These are phyloP conservation scores for Sternarchorhynchus goeldii DNA, from an alignment of 2,797 vertebrate genomes.

Conservation along the genomic window DNA sequence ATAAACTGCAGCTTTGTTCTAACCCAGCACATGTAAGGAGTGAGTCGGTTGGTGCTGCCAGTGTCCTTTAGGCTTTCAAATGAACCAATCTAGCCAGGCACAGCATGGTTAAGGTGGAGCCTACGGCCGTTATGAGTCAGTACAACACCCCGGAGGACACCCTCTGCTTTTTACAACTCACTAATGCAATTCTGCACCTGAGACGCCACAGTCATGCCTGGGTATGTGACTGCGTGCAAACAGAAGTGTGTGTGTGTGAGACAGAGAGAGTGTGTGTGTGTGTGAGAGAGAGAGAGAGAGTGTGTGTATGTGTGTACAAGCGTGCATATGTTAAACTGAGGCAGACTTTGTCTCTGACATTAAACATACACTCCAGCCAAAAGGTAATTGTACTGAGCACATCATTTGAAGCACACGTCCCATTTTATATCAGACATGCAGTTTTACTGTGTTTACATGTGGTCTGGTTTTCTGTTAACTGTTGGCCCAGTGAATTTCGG, in stretches of 20 bases:
- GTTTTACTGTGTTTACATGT: too few relatives aligned
- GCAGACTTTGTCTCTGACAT: slow-evolving; percentile 1
- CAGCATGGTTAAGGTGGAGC: slow-evolving; percentile 36
- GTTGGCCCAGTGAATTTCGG: too few relatives aligned
- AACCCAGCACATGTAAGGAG: slow-evolving; percentile 34
- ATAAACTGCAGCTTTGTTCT: slow-evolving; percentile 4
- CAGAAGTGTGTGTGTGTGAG: background rate
- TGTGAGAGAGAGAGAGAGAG: too few relatives aligned
- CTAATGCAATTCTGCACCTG: slow-evolving; percentile 42
- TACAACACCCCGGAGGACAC: slow-evolving; percentile 43
- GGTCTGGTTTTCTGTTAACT: too few relatives aligned
- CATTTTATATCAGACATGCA: too few relatives aligned
- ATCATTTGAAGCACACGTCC: too few relatives aligned
- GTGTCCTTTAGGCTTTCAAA: slow-evolving; percentile 51
- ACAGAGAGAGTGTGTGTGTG: background rate
- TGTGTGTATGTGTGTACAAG: background rate
- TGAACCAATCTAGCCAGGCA: slow-evolving; percentile 36
- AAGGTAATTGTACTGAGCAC: background rate
- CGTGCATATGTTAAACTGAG: too few relatives aligned
- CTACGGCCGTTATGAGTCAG: slow-evolving; percentile 43
- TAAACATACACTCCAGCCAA: slow-evolving; percentile 8
- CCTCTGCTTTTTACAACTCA: slow-evolving; percentile 37
- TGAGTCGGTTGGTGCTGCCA: slow-evolving; percentile 41
- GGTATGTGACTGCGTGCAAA: slow-evolving; percentile 17
- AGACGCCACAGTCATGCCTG: slow-evolving; percentile 26